Percentiles rank a stretch among this genome's conserved stretches.
Conservation (phyloP, 2,113 vertebrate species). For the Syngnathus scovelli region DNA sequence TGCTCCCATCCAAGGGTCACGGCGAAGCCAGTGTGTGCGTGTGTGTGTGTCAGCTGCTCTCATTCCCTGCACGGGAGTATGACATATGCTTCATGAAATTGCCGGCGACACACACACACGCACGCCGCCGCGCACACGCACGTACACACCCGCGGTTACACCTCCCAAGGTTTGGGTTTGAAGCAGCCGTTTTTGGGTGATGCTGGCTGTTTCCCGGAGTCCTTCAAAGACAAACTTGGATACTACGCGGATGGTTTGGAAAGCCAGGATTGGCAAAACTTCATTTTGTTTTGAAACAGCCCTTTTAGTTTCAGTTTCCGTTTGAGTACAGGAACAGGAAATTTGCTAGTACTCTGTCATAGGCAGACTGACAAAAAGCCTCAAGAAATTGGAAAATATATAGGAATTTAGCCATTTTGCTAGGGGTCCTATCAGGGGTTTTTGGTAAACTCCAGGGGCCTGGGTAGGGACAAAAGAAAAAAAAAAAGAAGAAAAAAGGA, state of each 20-base stretch:
- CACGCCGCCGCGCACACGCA: not conserved
- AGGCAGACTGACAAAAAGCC: too few relatives aligned
- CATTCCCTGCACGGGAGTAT: not conserved
- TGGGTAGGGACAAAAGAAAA: too few relatives aligned
- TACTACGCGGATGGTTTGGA: too few relatives aligned
- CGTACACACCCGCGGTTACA: not conserved
- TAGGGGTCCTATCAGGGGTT: not conserved
- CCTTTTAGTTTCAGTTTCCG: not conserved
- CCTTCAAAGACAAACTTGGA: not conserved
- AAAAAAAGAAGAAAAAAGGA: too few relatives aligned
- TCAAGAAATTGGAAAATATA: too few relatives aligned
- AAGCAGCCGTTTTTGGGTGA: not conserved
- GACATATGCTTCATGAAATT: conserved; percentile 7
- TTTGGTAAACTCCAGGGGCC: not conserved
- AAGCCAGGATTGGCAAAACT: too few relatives aligned
- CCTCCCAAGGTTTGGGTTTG: not conserved
- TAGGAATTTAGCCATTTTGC: too few relatives aligned
- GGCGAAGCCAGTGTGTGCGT: conserved; percentile 10
- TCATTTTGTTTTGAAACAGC: too few relatives aligned
- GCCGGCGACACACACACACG: conserved; percentile 4
- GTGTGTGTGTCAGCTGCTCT: not conserved
- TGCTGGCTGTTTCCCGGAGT: not conserved
- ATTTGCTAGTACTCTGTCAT: too few relatives aligned
- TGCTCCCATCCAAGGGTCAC: conserved; percentile 13
- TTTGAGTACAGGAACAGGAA: too few relatives aligned